Base-by-base conservation (phyloP, 2,888 invertebrate genomes). In the Platynereis dumerilii region DNA sequence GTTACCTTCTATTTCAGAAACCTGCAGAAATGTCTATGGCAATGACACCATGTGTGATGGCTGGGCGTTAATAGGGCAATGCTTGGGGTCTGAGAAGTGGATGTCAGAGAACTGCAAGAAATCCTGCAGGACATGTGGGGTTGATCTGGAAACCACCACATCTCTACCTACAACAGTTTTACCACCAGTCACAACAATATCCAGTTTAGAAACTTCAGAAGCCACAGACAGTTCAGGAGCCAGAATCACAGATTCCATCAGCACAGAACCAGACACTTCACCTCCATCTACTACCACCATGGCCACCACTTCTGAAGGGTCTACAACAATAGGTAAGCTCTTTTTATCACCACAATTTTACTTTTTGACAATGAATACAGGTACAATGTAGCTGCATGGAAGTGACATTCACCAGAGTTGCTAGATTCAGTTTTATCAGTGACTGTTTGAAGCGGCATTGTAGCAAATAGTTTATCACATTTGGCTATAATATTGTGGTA, bases 21-120 rank as follows among this genome's bases (percentile, higher is more conserved):
- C 34, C 34, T 34, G 20, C 48, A 48, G 7, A 5, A 48, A 48
- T 22, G n/a, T 22, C 48, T 48, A 12, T 22, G 48, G 48, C 48
- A 48, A 48, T 22, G 48, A 48, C 22, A 48, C 48, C 48, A n/a
- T 48, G 48, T 48, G 48, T 48, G 48, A 48, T 22, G 20, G 22
- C 7, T 48, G 48, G 48, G 48, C 48, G 5, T 22, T 20, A n/a
- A 22, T 20, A 5, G 48, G 48, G 3, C 48, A 48, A 22, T 48
- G 48, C n/a, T 48, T 22, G 20, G 22, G 17, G 3, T n/a, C 48
- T n/a, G n/a, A n/a, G 22, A n/a, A 48, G 7, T 48, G 48, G 48
- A 48, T 48, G 48, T n/a, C 48, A 3, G 7, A 10, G 7, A 48
- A 48, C 48, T 48, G 48, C 22, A 22, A 48, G 7, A 48, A 22